These are phyloP conservation scores for Tetranychus piercei DNA, from an alignment of 2,888 invertebrate genomes.

Conservation along the genomic window DNA sequence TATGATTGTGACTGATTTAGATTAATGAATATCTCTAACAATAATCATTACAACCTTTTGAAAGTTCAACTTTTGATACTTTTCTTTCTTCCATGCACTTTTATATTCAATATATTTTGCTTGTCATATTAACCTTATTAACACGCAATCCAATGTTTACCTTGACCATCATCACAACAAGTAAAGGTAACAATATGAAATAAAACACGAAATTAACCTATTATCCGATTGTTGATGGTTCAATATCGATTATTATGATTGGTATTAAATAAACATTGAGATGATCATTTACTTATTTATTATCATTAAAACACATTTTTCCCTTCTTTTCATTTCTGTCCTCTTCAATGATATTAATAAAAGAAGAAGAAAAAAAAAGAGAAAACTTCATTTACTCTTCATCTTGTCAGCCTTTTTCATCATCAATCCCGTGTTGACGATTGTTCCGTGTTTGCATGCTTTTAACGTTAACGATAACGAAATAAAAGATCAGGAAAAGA, in stretches of 20 bases:
- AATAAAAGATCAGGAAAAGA: background rate
- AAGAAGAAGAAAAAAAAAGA: background rate
- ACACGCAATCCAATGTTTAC: background rate
- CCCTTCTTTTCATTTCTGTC: too few species aligned
- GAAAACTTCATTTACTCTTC: background rate
- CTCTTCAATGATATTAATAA: too few species aligned
- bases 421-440: background rate
- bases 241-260: background rate
- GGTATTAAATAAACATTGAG: background rate
- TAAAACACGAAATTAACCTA: background rate
- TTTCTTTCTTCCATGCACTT: background rate
- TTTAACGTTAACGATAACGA: too few species aligned
- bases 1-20: too few species aligned
- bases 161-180: background rate
- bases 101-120: background rate
- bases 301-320: too few species aligned
- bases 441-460: too few species aligned
- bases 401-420: background rate
- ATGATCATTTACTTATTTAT: background rate
- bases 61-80: background rate
- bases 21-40: too few species aligned
- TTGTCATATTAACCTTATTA: background rate
- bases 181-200: background rate
- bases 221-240: conserved; percentile 1
- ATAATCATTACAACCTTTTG: too few species aligned